These are phyloP conservation scores for Lysandra bellargus DNA, from an alignment of 2,888 invertebrate species.

Conservation along the genomic window DNA sequence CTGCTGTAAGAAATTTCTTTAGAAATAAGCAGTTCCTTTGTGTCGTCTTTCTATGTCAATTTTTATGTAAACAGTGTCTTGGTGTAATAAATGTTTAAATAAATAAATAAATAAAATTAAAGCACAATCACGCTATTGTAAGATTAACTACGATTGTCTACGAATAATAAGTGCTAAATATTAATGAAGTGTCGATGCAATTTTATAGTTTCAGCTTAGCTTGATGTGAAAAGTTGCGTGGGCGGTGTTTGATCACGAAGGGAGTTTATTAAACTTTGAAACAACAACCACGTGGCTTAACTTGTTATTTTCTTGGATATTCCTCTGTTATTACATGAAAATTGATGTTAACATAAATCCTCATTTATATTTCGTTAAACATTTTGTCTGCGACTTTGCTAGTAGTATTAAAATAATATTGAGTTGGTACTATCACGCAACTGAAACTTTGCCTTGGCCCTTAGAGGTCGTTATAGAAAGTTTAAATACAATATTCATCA, in stretches of 20 bases:
- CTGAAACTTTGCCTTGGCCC: too few relatives aligned
- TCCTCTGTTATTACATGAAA: background rate
- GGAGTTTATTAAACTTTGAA: conserved; percentile 10
- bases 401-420: background rate
- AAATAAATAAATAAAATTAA: background rate
- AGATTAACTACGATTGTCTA: background rate
- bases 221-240: background rate
- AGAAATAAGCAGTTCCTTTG: too few relatives aligned
- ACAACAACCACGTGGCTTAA: conserved; percentile 5
- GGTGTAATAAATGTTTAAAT: too few relatives aligned
- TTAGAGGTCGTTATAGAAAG: too few relatives aligned
- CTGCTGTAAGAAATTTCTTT: too few relatives aligned
- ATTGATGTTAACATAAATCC: background rate
- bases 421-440: background rate
- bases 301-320: conserved; percentile 16
- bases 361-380: background rate
- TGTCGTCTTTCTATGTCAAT: too few relatives aligned
- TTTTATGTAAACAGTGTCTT: too few relatives aligned
- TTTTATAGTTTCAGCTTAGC: background rate
- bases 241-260: background rate
- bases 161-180: background rate
- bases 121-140: background rate
- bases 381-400: background rate
- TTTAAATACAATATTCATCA: too few relatives aligned
- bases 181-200: conserved; percentile 2